Evolutionary conservation across 2,888 invertebrate genomes (phyloP).

Genomic region (Himalopsyche kuldschensis): DNA sequence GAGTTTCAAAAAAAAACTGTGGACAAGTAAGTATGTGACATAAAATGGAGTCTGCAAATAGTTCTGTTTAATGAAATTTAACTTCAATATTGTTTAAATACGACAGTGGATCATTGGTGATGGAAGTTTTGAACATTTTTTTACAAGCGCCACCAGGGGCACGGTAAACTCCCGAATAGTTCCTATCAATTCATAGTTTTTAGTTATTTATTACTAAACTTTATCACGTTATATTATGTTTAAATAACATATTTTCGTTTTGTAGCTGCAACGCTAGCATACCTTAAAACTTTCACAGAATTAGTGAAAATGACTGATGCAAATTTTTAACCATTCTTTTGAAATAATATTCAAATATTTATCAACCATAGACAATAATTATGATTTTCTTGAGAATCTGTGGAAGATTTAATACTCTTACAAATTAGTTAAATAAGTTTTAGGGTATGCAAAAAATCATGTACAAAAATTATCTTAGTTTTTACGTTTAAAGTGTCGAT

Average conservation of each 20-base stretch:
- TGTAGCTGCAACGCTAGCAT: background rate
- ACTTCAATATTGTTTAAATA: background rate
- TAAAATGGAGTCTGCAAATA: too few relatives aligned
- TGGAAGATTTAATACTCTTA: too few relatives aligned
- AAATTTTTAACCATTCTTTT: too few relatives aligned
- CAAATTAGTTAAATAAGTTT: background rate
- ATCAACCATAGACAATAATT: too few relatives aligned
- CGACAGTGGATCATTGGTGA: background rate
- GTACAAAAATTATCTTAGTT: background rate
- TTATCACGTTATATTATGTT: background rate
- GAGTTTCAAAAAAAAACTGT: background rate
- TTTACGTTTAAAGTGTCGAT: background rate
- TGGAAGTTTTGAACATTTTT: background rate
- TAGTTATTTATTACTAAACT: conserved; percentile 5
- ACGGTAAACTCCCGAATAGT: conserved; percentile 35
- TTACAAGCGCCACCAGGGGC: conserved; percentile 26
- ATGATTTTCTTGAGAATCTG: too few relatives aligned
- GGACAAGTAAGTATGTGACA: too few relatives aligned
- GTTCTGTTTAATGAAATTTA: background rate
- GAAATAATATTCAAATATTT: too few relatives aligned
- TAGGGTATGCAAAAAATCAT: background rate
- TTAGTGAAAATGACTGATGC: background rate
- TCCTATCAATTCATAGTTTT: conserved; percentile 23
- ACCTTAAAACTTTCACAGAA: background rate
- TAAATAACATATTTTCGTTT: background rate